Base-by-base conservation (phyloP, 92 coral and sea anemone genomes). In the Phymanthus crucifer region DNA sequence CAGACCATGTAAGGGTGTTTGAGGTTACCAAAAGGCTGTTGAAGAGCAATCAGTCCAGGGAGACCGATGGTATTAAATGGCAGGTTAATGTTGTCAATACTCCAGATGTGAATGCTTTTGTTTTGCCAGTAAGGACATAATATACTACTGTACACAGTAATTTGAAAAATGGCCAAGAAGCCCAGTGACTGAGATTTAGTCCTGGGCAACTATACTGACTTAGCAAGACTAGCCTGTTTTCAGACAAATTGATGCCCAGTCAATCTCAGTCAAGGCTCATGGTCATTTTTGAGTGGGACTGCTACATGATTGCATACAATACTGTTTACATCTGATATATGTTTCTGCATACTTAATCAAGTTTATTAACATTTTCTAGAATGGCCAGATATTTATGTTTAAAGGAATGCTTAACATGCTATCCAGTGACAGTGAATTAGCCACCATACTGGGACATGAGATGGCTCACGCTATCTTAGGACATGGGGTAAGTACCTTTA, bases 371-470 rank as follows among this genome's bases (percentile, higher is more conserved):
- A 70, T 34, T 58, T 21, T 79, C 40, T 83, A 95, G 98, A 91
- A 92, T 90, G 98, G 98, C 11, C 97, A 95, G 86, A 90, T 95
- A 32, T 95, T 95, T 72, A 83, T 95, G 75, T 95, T 90, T 78
- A 85, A 91, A 81, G 98, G 97, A 16, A 89, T 95, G 89, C 85
- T 95, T 32, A 83, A 80, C 47, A 70, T 84, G 64, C 86, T 95
- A 56, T 80, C 87, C 31, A 93, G 90, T 83, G 97, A 92, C 37
- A 82, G 94, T 67, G 91, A 94, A 8, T 75, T 95, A 43, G 97
- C 98, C 5, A 88, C 94, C 16, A 88, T 95, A 35, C 88, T 95
- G 26, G 98, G 98, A 3, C 98, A 95, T 67, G 98, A 95, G 71
- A 95, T 95, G 88, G 93, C 98, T 13, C 98, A 95, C 83, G 98